These are phyloP conservation scores for Drosophila quinaria DNA, from an alignment of 2,888 invertebrate genomes.

Conservation along the genomic window DNA sequence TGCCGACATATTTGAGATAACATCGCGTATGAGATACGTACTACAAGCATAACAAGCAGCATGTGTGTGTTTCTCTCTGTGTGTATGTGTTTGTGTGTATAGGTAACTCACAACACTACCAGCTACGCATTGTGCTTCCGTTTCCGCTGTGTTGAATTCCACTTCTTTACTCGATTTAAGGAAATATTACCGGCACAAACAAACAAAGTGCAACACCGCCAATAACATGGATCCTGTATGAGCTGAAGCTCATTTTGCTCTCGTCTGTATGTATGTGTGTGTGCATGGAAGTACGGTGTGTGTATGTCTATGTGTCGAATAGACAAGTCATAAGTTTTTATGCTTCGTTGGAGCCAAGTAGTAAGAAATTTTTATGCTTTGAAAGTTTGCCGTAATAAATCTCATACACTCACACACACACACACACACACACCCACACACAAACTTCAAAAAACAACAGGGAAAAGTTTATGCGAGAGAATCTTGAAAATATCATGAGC, in stretches of 20 bases:
- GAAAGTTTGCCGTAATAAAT: conserved; percentile 74
- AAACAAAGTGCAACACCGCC: conserved; percentile 76
- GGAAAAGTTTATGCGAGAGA: background rate
- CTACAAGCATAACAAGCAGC: conserved; percentile 7
- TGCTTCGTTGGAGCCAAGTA: conserved; percentile 77
- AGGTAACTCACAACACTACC: conserved; percentile 56
- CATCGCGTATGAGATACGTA: conserved; percentile 67
- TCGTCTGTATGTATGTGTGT: conserved; percentile 24
- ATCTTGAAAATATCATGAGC: background rate
- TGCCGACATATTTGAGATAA: conserved; percentile 82
- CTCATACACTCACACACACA: no score
- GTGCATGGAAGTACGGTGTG: conserved; percentile 29
- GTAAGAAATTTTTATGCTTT: conserved; percentile 80
- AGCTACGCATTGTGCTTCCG: conserved; percentile 81
- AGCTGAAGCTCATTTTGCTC: conserved; percentile 40
- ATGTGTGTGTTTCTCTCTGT: no score
- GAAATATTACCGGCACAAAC: conserved; percentile 82
- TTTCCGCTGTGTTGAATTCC: conserved; percentile 82
- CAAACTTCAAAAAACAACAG: conserved; percentile 17
- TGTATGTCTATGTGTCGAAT: conserved; percentile 56
- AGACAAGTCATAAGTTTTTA: conserved; percentile 82
- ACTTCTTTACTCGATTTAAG: conserved; percentile 82
- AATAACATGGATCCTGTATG: conserved; percentile 46
- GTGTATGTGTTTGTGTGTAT: conserved; percentile 31
- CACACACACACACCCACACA: conserved; percentile 38